phyloP scores from a whole-genome alignment of 2,113 vertebrate species.

The Hyperopisus bebe region DNA sequence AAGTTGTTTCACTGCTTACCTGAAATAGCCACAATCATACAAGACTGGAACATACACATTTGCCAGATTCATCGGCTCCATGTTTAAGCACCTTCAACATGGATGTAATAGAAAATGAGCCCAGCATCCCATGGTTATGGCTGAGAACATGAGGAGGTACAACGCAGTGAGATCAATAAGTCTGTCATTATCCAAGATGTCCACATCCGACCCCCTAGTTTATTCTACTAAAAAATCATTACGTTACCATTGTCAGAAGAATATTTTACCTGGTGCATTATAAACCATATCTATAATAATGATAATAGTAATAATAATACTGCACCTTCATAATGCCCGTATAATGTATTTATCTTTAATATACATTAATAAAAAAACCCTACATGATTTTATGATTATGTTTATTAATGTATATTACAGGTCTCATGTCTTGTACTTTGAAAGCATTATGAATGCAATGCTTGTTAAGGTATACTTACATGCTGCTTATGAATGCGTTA shows the following conservation, averaged over 20 bases:
- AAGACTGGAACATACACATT: background rate
- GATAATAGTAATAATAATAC: background rate
- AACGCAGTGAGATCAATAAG: background rate
- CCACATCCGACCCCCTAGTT: background rate
- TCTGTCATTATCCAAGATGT: background rate
- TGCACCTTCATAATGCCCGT: background rate
- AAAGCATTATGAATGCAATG: background rate
- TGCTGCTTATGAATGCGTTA: background rate
- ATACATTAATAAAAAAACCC: background rate
- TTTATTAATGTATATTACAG: background rate
- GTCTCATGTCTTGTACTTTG: background rate
- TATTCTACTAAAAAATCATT: background rate
- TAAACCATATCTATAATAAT: background rate
- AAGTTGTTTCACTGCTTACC: background rate
- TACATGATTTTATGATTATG: background rate
- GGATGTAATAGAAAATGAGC: background rate
- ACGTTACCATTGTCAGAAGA: background rate
- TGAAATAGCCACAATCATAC: background rate
- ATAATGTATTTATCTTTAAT: background rate
- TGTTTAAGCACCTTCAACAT: background rate
- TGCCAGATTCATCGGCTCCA: background rate
- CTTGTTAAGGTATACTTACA: background rate
- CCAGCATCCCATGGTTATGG: background rate
- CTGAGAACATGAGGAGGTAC: background rate
- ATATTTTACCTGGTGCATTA: background rate